These are phyloP conservation scores for Acholoe squamosa DNA, from an alignment of 2,888 invertebrate genomes.

Conservation along the genomic window DNA sequence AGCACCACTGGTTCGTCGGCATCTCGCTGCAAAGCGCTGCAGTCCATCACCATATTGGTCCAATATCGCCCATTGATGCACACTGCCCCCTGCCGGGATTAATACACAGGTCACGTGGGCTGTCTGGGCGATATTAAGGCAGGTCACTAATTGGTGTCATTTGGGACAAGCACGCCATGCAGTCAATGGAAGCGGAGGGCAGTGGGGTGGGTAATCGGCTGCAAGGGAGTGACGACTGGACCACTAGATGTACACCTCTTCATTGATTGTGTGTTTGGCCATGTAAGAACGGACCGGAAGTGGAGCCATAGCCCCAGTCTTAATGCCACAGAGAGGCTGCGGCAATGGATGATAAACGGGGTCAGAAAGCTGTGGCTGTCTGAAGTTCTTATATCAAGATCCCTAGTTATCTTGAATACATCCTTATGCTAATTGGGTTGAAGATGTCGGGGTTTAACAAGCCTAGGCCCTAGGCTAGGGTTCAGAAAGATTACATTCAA, in stretches of 20 bases:
- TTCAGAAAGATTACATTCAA: too few species aligned
- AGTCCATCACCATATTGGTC: constrained; percentile 8
- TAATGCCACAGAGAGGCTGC: neutral
- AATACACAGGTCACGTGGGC: constrained; percentile 37
- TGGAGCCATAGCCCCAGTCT: too few species aligned
- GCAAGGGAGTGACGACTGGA: neutral
- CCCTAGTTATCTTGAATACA: too few species aligned
- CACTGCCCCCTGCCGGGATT: constrained; percentile 18
- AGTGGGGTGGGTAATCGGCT: neutral
- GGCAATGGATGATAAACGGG: too few species aligned
- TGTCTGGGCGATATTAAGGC: constrained; percentile 11
- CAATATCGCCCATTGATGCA: constrained; percentile 22
- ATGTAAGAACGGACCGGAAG: neutral
- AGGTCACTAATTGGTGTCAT: constrained; percentile 41
- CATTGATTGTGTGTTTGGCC: neutral
- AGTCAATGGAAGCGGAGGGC: neutral
- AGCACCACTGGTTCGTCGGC: neutral
- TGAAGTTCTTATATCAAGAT: too few species aligned
- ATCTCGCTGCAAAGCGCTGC: neutral
- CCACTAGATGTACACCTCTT: neutral
- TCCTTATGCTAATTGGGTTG: too few species aligned
- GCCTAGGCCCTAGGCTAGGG: too few species aligned
- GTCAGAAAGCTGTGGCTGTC: too few species aligned
- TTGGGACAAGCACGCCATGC: neutral
- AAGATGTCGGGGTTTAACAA: too few species aligned